Evolutionary conservation across 2,888 invertebrate genomes (phyloP), one percentile per base, ranked within the genome.

Genomic region (Mesorhabditis spiculigera): DNA sequence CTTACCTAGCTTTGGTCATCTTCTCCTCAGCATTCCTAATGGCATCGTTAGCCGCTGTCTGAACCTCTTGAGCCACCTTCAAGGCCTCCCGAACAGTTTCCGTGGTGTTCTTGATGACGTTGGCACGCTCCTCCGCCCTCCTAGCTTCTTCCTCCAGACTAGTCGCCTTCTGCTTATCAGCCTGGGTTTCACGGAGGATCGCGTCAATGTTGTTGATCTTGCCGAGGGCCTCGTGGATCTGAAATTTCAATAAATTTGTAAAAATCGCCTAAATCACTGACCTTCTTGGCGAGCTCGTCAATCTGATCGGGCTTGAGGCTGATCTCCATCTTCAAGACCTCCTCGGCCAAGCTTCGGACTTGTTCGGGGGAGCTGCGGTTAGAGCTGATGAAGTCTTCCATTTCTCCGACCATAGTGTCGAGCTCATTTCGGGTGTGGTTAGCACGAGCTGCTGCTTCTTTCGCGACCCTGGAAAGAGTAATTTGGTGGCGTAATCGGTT

Each of bases 201-300:
- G 91, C 90, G 83, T 95, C 94, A 73, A 96, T 95, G 85, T 97
- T 91, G 66, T 93, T 94, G 42, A 97, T 89, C 45, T 93, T 92
- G 13, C 91, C 91, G 58, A 97, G 16, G 93, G 94, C 68, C 90
- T 89, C 86, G 92, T 92, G 75, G 95, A 88, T 84, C 86, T 83
- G 68, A 65, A 71, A 62, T 43, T 43, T n/a, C 28, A 43, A 50
- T 69, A 50, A n/a, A 28, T 66, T n/a, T 4, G 4, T 65, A 13
- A 16, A n/a, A 4, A 83, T 80, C 6, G 75, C 71, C 6, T 41
- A 16, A 58, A n/a, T 62, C 10, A 65, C 67, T 71, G 95, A 87
- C 80, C 86, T 81, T 75, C 13, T 75, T 76, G 0, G 94, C 93
- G 69, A 95, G 87, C 72, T 91, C 90, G 68, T 91, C 91, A 72